Conservation (phyloP, 1,140 invertebrate genomes). For the Euura lappo region DNA sequence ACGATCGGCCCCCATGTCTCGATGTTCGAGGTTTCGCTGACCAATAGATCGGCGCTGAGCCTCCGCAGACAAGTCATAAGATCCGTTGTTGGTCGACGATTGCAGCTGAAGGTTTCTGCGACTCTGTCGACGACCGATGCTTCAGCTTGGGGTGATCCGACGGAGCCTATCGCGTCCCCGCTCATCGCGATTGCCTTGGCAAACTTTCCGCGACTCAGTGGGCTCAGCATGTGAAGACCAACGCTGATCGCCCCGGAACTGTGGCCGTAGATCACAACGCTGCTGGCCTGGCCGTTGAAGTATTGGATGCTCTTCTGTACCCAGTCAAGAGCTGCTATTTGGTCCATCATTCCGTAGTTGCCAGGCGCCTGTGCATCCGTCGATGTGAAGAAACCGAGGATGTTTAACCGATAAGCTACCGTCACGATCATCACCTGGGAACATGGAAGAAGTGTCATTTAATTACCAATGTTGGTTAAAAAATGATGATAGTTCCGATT, state of each 20-base stretch:
- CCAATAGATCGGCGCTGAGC: conserved; percentile 62
- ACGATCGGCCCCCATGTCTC: conserved; percentile 77
- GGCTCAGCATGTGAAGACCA: conserved; percentile 72
- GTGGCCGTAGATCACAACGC: conserved; percentile 90
- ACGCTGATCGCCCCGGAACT: conserved; percentile 79
- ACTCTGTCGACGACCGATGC: conserved; percentile 63
- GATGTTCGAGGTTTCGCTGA: conserved; percentile 67
- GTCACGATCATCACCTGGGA: conserved; percentile 77
- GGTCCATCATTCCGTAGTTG: conserved; percentile 91
- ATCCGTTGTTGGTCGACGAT: conserved; percentile 65
- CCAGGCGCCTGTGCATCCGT: conserved; percentile 83
- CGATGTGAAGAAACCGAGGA: conserved; percentile 91
- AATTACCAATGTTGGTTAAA: no score
- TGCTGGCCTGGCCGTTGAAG: conserved; percentile 85
- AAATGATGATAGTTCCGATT: no score
- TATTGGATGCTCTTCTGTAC: conserved; percentile 82
- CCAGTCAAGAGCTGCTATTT: conserved; percentile 86
- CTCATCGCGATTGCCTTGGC: conserved; percentile 75
- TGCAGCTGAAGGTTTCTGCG: conserved; percentile 70
- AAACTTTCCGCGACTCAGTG: conserved; percentile 67
- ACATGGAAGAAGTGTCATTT: no score
- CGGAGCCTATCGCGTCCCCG: conserved; percentile 67
- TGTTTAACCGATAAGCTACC: conserved; percentile 78
- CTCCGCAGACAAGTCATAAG: conserved; percentile 73
- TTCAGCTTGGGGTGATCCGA: conserved; percentile 47